Percentiles rank a stretch among this genome's conserved stretches.
Evolutionary conservation across 2,797 vertebrate species (phyloP).

Genomic region (Centroberyx gerrardi): DNA sequence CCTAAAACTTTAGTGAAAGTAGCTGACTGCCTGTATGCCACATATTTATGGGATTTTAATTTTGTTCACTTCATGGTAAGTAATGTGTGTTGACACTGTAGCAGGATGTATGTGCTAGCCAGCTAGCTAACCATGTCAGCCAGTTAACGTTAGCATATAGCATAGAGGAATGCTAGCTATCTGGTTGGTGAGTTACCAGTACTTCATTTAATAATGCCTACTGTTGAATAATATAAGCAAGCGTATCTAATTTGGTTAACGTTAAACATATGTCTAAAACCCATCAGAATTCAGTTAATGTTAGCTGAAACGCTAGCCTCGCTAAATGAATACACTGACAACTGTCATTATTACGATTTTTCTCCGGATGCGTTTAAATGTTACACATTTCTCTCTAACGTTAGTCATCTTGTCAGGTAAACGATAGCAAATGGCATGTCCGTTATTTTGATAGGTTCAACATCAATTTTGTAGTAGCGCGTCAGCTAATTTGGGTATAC

Average conservation of each 20-base stretch:
- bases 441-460: neutral
- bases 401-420: neutral
- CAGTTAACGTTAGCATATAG: conserved; percentile 49
- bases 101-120: neutral
- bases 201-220: neutral
- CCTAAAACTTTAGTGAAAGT: conserved; percentile 5
- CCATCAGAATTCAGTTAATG: neutral
- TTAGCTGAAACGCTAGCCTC: conserved; percentile 13
- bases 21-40: conserved; percentile 10
- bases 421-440: accelerated
- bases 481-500: conserved; percentile 40
- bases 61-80: conserved; percentile 71
- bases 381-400: neutral
- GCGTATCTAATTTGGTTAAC: neutral
- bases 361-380: neutral
- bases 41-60: conserved; percentile 30
- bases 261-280: neutral
- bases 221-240: neutral
- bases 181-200: neutral
- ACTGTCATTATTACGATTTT: neutral
- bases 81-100: neutral
- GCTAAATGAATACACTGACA: conserved; percentile 22
- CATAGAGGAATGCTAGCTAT: neutral
- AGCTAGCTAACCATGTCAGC: neutral
- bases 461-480: neutral